Evolutionary conservation across 2,797 vertebrate genomes (phyloP).

Genomic region (Galago senegalensis): DNA sequence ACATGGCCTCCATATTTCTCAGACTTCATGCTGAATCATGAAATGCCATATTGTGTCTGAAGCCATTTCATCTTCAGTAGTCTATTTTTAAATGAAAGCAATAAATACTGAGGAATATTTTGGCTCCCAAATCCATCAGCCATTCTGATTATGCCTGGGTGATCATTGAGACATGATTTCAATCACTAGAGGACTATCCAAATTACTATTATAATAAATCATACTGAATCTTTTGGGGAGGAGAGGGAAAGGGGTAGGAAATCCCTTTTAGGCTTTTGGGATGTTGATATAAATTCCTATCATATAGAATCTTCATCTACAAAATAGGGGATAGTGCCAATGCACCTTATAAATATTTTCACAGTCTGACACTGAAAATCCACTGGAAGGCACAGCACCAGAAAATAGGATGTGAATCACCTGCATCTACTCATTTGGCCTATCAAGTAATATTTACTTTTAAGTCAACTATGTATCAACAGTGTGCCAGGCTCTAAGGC

Average conservation of each 20-base stretch:
- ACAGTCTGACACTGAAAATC: neutral
- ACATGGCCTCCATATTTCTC: constrained; percentile 6
- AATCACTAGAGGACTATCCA: neutral
- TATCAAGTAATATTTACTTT: neutral
- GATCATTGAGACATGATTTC: neutral
- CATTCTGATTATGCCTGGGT: neutral
- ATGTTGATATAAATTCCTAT: neutral
- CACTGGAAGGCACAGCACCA: neutral
- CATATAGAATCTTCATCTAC: neutral
- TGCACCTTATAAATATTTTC: neutral
- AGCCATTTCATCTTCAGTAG: constrained; percentile 32
- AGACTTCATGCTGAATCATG: constrained; percentile 56
- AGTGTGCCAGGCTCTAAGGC: neutral
- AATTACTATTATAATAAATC: neutral
- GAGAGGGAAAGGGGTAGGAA: neutral
- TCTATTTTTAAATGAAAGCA: constrained; percentile 35
- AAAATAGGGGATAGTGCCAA: neutral
- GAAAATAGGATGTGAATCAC: neutral
- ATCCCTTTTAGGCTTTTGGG: neutral
- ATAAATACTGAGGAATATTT: constrained; percentile 37
- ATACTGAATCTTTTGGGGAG: neutral
- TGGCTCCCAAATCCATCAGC: constrained; percentile 2
- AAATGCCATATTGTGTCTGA: neutral
- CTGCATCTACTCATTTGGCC: neutral
- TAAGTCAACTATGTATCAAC: neutral